A percentile compares a stretch with the other conserved stretches of the same genome.
phyloP scores from a whole-genome alignment of 2,113 vertebrate species.

The Boleophthalmus pectinirostris region DNA sequence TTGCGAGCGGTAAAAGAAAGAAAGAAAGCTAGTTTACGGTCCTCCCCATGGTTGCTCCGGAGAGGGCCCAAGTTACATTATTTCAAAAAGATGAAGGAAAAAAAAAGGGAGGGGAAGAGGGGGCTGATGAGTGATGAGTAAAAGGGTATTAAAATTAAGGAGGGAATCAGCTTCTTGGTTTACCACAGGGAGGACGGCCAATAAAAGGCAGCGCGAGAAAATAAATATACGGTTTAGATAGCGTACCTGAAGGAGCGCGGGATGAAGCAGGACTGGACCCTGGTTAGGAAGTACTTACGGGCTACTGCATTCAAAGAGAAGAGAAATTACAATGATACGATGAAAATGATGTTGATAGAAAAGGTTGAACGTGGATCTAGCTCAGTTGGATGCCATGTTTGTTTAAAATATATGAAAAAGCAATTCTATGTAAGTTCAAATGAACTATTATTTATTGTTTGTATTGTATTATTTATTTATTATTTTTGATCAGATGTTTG shows the following conservation, averaged over 20 bases:
- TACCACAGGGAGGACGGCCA: conserved; percentile 92
- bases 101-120: conserved; percentile 7
- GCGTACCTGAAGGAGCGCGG: conserved; percentile 93
- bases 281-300: too few species aligned
- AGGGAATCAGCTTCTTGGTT: conserved; percentile 86
- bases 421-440: too few species aligned
- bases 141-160: conserved; percentile 99
- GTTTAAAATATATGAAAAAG: too few species aligned
- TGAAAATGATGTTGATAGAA: too few species aligned
- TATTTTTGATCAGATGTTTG: too few species aligned
- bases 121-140: conserved; percentile 89
- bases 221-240: conserved; percentile 99
- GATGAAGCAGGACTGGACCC: too few species aligned
- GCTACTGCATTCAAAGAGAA: too few species aligned
- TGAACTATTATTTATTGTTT: too few species aligned
- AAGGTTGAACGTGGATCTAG: too few species aligned
- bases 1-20: conserved; percentile 69
- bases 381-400: too few species aligned
- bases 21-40: conserved; percentile 87
- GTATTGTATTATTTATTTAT: too few species aligned
- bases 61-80: conserved; percentile 67
- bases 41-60: conserved; percentile 82
- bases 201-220: conserved; percentile 97
- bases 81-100: conserved; percentile 61
- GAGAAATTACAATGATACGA: too few species aligned